These are phyloP conservation scores for Tetranychus urticae DNA, from an alignment of 1,140 invertebrate species.

Conservation along the genomic window DNA sequence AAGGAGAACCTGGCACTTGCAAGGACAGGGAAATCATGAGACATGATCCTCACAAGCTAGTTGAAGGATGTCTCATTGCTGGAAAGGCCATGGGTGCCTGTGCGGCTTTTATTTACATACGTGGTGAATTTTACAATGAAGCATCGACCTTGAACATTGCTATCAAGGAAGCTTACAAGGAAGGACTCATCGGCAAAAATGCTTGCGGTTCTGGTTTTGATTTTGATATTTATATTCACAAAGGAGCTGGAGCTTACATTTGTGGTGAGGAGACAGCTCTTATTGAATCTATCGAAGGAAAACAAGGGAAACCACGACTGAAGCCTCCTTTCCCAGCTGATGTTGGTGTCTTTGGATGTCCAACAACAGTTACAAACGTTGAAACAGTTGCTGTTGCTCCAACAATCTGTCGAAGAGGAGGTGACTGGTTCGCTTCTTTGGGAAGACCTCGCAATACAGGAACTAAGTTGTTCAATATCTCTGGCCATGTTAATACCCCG, in stretches of 20 bases:
- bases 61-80: constrained; percentile 91
- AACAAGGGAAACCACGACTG: constrained; percentile 90
- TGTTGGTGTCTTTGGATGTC: constrained; percentile 91
- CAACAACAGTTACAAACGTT: constrained; percentile 92
- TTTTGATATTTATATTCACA: constrained; percentile 93
- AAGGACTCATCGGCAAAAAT: constrained; percentile 86
- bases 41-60: constrained; percentile 91
- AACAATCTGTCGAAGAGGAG: constrained; percentile 76
- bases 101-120: constrained; percentile 89
- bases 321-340: constrained; percentile 99
- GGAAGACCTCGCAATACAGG: constrained; percentile 85
- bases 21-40: constrained; percentile 97
- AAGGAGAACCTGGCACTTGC: constrained; percentile 96
- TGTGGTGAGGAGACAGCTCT: constrained; percentile 98
- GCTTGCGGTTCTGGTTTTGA: constrained; percentile 91
- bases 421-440: constrained; percentile 88
- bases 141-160: constrained; percentile 93
- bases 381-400: constrained; percentile 96
- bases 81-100: constrained; percentile 80
- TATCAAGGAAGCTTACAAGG: constrained; percentile 79
- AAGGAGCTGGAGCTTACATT: constrained; percentile 96
- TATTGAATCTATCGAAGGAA: constrained; percentile 85
- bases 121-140: constrained; percentile 99
- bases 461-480: constrained; percentile 95
- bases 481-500: constrained; percentile 91